A percentile compares a stretch with the other conserved stretches of the same genome.
phyloP scores from a whole-genome alignment of 2,797 vertebrate genomes.

The Darevskia mixta region DNA sequence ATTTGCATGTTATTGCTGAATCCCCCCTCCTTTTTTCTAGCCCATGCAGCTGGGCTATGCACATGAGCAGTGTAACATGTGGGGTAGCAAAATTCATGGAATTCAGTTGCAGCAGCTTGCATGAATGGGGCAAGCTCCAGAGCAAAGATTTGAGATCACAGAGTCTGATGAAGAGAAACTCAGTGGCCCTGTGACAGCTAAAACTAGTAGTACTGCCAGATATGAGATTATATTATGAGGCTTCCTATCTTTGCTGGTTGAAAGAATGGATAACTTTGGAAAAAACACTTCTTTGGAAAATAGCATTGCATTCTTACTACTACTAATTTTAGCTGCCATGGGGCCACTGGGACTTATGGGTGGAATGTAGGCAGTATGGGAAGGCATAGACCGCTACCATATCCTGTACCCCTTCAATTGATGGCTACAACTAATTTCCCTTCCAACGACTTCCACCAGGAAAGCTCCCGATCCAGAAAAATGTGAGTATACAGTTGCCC shows the following conservation, averaged over 20 bases:
- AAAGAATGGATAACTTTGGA: too few species aligned
- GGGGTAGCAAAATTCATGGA: background rate
- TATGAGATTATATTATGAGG: too few species aligned
- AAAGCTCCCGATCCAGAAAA: background rate
- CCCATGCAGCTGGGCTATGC: background rate
- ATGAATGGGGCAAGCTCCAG: background rate
- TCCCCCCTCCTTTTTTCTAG: background rate
- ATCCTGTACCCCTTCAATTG: too few species aligned
- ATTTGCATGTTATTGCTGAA: background rate
- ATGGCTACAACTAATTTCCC: background rate
- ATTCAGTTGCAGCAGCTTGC: background rate
- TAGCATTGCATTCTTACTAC: too few species aligned
- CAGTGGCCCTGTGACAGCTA: background rate
- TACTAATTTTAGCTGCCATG: background rate
- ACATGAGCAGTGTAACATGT: background rate
- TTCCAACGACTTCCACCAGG: background rate
- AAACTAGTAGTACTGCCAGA: background rate
- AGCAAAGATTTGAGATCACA: background rate
- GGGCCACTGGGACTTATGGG: background rate
- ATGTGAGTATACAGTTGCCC: background rate
- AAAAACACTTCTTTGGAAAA: too few species aligned
- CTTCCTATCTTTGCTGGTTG: too few species aligned
- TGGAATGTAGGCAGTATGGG: too few species aligned
- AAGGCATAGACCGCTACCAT: too few species aligned
- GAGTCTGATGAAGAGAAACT: background rate